Base-by-base conservation (phyloP, 2,888 invertebrate genomes). In the Cataglyphis albicans region DNA sequence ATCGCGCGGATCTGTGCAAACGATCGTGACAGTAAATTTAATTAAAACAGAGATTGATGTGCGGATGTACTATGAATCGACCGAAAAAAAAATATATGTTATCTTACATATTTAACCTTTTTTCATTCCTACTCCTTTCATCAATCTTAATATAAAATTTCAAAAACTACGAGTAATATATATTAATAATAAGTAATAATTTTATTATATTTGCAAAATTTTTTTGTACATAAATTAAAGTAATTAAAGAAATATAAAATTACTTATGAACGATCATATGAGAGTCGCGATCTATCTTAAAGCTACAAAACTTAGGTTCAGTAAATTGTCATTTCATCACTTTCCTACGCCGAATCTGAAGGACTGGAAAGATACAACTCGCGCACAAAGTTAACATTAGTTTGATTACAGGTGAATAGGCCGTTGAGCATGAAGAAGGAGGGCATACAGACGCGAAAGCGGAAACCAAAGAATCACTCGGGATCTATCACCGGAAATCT, bases 371-470 rank as follows among this genome's bases (percentile, higher is more conserved):
- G 9, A 18, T 0, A 32, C 32, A 61, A 7, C 29, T 6, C 18
- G 52, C 32, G 9, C 18, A 29, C 29, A 9, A 32, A 4, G 15
- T 18, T 29, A 29, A 68, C 21, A 21, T 21, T 21, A 21, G 21
- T 44, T 12, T 35, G 1, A 52, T 41, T 57, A 87, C 96, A 98
- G 98, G 98, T 98, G 84, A 97, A 98, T 95, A 97, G 99, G 89
- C 99, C 99, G 76, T 96, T 98, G 91, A 98, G 98, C 91, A 99
- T 99, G 99, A 99, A 99, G 95, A 99, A 99, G 95, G 99, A 99
- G 90, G 99, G 99, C 67, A 99, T 99, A 93, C 99, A 99, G 95
- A 99, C 99, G 75, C 96, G 99, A 87, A 99, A 99, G 95, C 96
- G 99, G 86, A 99, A 99, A 94, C 98, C 98, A 64, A 98, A 98